Evolutionary conservation across 2,888 invertebrate species (phyloP), one percentile per base, ranked within the genome.

Genomic region (Eucera pruinosa): DNA sequence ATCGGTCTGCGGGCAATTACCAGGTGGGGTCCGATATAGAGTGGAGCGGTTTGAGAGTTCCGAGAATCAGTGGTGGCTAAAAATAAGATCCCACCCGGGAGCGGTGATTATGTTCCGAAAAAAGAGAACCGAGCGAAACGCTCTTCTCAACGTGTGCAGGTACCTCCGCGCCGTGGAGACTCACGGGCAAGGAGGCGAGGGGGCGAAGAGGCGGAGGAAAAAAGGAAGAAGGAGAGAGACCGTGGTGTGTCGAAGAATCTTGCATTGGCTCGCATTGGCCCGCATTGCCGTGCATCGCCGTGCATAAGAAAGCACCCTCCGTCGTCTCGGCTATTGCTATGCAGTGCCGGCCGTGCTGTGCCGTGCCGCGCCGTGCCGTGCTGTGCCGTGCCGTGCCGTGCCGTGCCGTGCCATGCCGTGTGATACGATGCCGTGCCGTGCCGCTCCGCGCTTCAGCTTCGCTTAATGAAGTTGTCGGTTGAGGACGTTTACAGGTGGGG

Each of bases 401-500:
- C 2, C 27, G n/a, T 27, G 15, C n/a, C 27, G n/a, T 61, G 68
- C 69, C 60, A 69, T 33, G 73, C 69, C 36, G 41, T 47, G 36
- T 55, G 30, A 5, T 30, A 4, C 13, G 25, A 57, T 20, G 23
- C 33, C 23, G 45, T 45, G 39, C 70, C 57, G 48, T 47, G n/a
- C 58, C 39, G 57, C 78, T 62, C 75, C 80, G 81, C 76, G 83
- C 79, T 82, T 85, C 87, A 82, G 81, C 83, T 75, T 78, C 84
- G 88, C 89, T 91, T 92, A 91, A 92, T 92, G 90, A 92, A 92
- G 92, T 91, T 91, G 92, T 92, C 91, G 89, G 90, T 90, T 90
- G 87, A 90, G 88, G 89, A 90, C 89, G 90, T 91, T 91, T 91
- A 91, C 91, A 91, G 91, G 91, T 91, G 91, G 90, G 88, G 88